Conservation (phyloP, 2,888 invertebrate genomes). For the Caenorhabditis uteleia region DNA sequence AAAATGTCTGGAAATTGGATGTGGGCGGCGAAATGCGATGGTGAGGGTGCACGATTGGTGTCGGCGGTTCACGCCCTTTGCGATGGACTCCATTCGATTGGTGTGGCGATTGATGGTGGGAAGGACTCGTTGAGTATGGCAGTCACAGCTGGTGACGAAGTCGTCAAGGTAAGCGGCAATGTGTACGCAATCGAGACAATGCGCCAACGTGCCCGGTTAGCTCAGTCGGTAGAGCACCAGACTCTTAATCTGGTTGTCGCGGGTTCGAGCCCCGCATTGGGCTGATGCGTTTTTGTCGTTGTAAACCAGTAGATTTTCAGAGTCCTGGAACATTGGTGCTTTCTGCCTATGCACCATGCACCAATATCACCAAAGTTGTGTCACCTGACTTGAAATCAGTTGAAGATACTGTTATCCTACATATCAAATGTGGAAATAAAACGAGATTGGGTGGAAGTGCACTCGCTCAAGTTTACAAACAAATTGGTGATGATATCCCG, state of each 20-base stretch:
- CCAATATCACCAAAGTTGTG: conserved; percentile 82
- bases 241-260: conserved; percentile 68
- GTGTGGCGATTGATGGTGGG: conserved; percentile 91
- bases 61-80: conserved; percentile 89
- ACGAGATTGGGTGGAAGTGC: conserved; percentile 87
- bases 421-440: conserved; percentile 17
- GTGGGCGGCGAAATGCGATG: conserved; percentile 96
- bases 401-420: background rate
- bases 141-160: conserved; percentile 78
- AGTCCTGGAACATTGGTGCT: conserved; percentile 86
- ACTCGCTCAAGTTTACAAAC: conserved; percentile 86
- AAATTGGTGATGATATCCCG: conserved; percentile 80
- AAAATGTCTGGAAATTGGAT: conserved; percentile 99
- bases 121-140: conserved; percentile 98
- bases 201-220: conserved; percentile 57
- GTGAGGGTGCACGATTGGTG: conserved; percentile 86
- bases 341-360: conserved; percentile 94
- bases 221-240: conserved; percentile 69
- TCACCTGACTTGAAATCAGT: conserved; percentile 85
- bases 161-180: conserved; percentile 56
- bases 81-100: conserved; percentile 81
- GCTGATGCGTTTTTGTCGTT: conserved; percentile 41
- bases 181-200: no score
- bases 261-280: conserved; percentile 68
- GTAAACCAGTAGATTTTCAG: conserved; percentile 15